Conservation (phyloP, 2,888 invertebrate species). For the Euplexia lucipara region DNA sequence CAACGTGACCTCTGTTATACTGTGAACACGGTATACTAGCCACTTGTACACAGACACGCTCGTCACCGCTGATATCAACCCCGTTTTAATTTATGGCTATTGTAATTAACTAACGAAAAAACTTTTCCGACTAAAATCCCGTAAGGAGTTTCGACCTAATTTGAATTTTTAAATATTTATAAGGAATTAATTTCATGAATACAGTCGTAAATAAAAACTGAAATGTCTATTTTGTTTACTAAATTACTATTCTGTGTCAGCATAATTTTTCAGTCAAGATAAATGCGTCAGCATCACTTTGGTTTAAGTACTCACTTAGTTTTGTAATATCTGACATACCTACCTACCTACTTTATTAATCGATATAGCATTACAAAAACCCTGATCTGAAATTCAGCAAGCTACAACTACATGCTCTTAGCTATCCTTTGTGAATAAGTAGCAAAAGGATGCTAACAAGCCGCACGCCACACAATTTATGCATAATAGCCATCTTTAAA, state of each 20-base stretch:
- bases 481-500: slow-evolving; percentile 50
- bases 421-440: slow-evolving; percentile 54
- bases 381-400: slow-evolving; percentile 25
- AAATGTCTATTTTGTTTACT: slow-evolving; percentile 54
- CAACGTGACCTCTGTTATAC: slow-evolving; percentile 67
- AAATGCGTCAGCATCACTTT: slow-evolving; percentile 27
- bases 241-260: slow-evolving; percentile 55
- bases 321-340: slow-evolving; percentile 2
- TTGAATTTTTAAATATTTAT: slow-evolving; percentile 68
- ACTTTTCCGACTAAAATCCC: slow-evolving; percentile 53
- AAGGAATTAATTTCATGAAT: slow-evolving; percentile 62
- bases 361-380: slow-evolving; percentile 31
- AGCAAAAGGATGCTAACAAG: slow-evolving; percentile 45
- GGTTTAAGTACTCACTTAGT: slow-evolving; percentile 1
- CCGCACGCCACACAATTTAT: slow-evolving; percentile 44
- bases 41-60: slow-evolving; percentile 35
- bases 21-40: slow-evolving; percentile 26
- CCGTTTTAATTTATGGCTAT: slow-evolving; percentile 55
- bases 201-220: slow-evolving; percentile 56
- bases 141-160: slow-evolving; percentile 54
- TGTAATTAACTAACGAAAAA: slow-evolving; percentile 62
- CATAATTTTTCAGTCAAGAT: slow-evolving; percentile 40
- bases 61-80: slow-evolving; percentile 47
- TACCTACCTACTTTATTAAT: slow-evolving; percentile 29
- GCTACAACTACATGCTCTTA: slow-evolving; percentile 37